Percentiles rank a stretch among this genome's conserved stretches.
phyloP scores from a whole-genome alignment of 2,888 invertebrate species.

The Cantharis flavilabris region DNA sequence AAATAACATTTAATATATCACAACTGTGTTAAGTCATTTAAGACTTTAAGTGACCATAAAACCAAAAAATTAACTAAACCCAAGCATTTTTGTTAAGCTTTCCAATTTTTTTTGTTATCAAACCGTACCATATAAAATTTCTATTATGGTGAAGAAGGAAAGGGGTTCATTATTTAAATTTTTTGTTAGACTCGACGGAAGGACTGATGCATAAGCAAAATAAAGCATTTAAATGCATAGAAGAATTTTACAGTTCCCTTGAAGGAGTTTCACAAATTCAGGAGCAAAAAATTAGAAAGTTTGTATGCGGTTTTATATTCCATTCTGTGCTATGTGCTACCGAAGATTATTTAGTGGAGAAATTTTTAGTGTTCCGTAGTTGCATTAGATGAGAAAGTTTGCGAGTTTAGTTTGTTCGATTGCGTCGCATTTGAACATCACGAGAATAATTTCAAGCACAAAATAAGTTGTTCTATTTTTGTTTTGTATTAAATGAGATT shows the following conservation, averaged over 20 bases:
- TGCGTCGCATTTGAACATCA: background rate
- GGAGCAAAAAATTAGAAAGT: slow-evolving; percentile 50
- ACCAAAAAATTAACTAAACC: slow-evolving; percentile 35
- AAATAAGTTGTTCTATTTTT: slow-evolving; percentile 15
- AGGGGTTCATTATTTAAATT: slow-evolving; percentile 45
- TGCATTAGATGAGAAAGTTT: background rate
- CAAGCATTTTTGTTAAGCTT: slow-evolving; percentile 36
- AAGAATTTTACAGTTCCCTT: slow-evolving; percentile 53
- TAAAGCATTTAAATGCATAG: slow-evolving; percentile 57
- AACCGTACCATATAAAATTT: slow-evolving; percentile 21
- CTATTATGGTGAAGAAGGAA: slow-evolving; percentile 24
- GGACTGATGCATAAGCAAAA: slow-evolving; percentile 43
- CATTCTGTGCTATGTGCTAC: background rate
- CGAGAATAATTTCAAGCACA: background rate
- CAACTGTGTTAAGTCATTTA: background rate
- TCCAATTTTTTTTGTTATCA: slow-evolving; percentile 44
- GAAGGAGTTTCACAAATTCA: slow-evolving; percentile 45
- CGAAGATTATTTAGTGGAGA: background rate
- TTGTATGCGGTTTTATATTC: slow-evolving; percentile 42
- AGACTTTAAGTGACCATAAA: slow-evolving; percentile 35
- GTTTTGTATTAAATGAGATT: slow-evolving; percentile 23
- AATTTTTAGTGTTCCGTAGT: background rate
- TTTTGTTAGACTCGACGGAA: slow-evolving; percentile 36
- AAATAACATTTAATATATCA: background rate
- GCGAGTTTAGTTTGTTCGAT: background rate